Evolutionary conservation across 2,888 invertebrate species (phyloP).

Genomic region (Euplexia lucipara): DNA sequence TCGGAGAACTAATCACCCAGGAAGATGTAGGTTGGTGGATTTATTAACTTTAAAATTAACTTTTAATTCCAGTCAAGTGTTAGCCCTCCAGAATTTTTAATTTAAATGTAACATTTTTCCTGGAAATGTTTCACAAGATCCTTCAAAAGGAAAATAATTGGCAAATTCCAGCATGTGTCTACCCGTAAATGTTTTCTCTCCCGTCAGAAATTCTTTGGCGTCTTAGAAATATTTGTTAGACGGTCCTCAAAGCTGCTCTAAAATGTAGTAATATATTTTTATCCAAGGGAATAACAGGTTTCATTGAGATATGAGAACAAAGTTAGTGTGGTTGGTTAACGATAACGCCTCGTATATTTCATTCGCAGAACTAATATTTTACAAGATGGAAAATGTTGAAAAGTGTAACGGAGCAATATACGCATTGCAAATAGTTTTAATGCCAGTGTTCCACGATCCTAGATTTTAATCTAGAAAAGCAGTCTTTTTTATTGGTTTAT

Average conservation of each 20-base stretch:
- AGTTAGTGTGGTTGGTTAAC: constrained; percentile 11
- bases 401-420: not conserved
- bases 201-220: constrained; percentile 60
- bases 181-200: constrained; percentile 63
- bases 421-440: not conserved
- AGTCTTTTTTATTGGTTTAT: too few relatives aligned
- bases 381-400: not conserved
- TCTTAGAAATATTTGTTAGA: constrained; percentile 59
- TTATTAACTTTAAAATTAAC: constrained; percentile 26
- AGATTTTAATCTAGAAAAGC: too few relatives aligned
- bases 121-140: constrained; percentile 33
- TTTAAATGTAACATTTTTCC: constrained; percentile 55
- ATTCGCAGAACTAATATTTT: not conserved
- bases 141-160: constrained; percentile 63
- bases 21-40: not conserved
- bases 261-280: constrained; percentile 64
- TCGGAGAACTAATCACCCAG: not conserved
- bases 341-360: not conserved
- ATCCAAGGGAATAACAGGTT: constrained; percentile 32
- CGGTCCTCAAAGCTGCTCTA: constrained; percentile 55
- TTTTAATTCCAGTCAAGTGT: constrained; percentile 22
- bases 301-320: constrained; percentile 19
- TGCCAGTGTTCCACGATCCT: too few relatives aligned
- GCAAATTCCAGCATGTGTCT: constrained; percentile 65
- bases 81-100: constrained; percentile 43